Evolutionary conservation across 2,797 vertebrate species (phyloP), one percentile per base, ranked within the genome.

Genomic region (Amblyopsis hoosieri): DNA sequence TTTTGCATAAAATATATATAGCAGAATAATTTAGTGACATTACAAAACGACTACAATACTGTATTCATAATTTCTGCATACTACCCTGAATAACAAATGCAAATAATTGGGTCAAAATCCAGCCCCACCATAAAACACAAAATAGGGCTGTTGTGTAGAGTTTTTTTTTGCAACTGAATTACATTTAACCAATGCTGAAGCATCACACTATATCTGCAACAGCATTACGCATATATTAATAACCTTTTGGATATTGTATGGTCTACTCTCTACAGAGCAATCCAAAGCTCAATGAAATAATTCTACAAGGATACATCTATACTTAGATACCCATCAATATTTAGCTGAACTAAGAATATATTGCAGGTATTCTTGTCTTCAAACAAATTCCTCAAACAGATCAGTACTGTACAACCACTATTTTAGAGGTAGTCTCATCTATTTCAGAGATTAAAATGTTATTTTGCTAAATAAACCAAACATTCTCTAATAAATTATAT

Each of bases 401-500:
- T 19, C 45, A 11, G 12, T 31, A 13, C 33, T 49, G 13, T 48
- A 47, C 56, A 54, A 51, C 60, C 52, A 31, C 15, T 65, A 64
- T 62, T 64, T 71, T 82, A 65, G 54, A 45, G 59, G 57, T 53
- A 19, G 62, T 54, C 60, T 45, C 66, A 74, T 72, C 60, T 73
- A 72, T 77, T 15, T 45, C 60, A 51, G 57, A 76, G 69, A 76
- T 65, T 51, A 60, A 63, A 48, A 76, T 61, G 62, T 80, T 8
- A 42, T 10, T 42, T 42, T 42, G 37, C 37, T 9, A 10, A 29
- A 29, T 29, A 29, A 29, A 29, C 23, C 23, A 29, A 29, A 29
- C 23, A 29, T 29, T 29, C 0, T 29, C 23, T 4, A 29, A 29
- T 29, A 29, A 3, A 29, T 29, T 29, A 4, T 29, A 29, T 29